phyloP scores from a whole-genome alignment of 2,888 invertebrate genomes.

The Teleiodes luculella region DNA sequence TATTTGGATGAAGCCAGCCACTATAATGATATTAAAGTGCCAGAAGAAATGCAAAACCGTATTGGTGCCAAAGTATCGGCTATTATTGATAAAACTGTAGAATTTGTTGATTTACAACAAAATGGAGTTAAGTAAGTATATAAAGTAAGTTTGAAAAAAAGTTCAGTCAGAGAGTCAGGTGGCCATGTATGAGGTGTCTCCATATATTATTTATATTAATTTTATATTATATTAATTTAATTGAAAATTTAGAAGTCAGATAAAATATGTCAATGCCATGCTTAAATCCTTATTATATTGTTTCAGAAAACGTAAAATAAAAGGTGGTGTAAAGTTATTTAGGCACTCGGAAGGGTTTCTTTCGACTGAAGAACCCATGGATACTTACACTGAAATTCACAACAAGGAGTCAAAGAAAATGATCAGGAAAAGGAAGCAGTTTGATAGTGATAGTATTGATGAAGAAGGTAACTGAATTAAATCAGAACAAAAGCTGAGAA shows the following conservation, averaged over 20 bases:
- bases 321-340: constrained; percentile 71
- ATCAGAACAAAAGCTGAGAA: not conserved
- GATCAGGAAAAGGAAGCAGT: constrained; percentile 39
- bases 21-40: constrained; percentile 76
- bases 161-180: not conserved
- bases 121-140: constrained; percentile 43
- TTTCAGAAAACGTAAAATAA: constrained; percentile 55
- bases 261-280: too few relatives aligned
- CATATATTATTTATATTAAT: too few relatives aligned
- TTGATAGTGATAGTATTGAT: constrained; percentile 31
- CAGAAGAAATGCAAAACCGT: constrained; percentile 69
- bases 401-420: constrained; percentile 51
- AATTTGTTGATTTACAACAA: constrained; percentile 52
- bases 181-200: too few relatives aligned
- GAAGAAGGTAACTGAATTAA: constrained; percentile 40
- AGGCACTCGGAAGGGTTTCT: constrained; percentile 58
- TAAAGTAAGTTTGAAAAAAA: not conserved
- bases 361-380: constrained; percentile 52
- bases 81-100: constrained; percentile 63
- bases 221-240: too few relatives aligned
- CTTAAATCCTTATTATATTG: not conserved
- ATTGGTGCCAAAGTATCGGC: constrained; percentile 72
- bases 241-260: too few relatives aligned
- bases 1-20: constrained; percentile 64
- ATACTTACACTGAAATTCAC: constrained; percentile 52